These are phyloP conservation scores for Amaurobius ferox DNA, from an alignment of 2,888 invertebrate genomes.

Conservation along the genomic window DNA sequence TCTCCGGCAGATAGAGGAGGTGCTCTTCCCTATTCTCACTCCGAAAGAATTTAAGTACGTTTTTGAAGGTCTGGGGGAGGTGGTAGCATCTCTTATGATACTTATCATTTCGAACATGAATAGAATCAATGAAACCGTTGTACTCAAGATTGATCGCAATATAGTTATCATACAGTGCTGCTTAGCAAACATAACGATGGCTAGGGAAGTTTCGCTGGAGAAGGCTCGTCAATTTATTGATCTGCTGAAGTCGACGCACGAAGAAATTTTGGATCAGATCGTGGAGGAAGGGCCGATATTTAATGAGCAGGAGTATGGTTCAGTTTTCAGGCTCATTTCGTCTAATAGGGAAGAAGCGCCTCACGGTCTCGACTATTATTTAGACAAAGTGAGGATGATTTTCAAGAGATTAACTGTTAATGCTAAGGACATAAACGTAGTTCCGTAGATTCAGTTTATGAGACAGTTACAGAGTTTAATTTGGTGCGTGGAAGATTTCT, in stretches of 20 bases:
- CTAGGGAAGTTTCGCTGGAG: slow-evolving; percentile 89
- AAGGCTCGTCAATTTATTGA: slow-evolving; percentile 93
- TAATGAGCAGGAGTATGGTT: slow-evolving; percentile 28
- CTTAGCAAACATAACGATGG: slow-evolving; percentile 86
- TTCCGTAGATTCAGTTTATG: not conserved
- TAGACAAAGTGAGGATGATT: slow-evolving; percentile 17
- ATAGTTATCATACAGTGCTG: slow-evolving; percentile 90
- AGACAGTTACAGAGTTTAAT: too few relatives aligned
- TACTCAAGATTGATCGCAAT: slow-evolving; percentile 88
- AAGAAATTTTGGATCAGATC: slow-evolving; percentile 44
- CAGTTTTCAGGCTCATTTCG: slow-evolving; percentile 35
- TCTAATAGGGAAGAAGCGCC: not conserved
- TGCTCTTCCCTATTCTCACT: slow-evolving; percentile 83
- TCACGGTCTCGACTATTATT: not conserved
- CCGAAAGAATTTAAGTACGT: slow-evolving; percentile 83
- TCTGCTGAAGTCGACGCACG: slow-evolving; percentile 82
- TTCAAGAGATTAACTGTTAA: slow-evolving; percentile 23
- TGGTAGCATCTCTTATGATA: slow-evolving; percentile 88
- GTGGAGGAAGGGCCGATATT: slow-evolving; percentile 50
- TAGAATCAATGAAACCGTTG: slow-evolving; percentile 87
- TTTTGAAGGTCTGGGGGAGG: slow-evolving; percentile 91
- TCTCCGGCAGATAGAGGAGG: slow-evolving; percentile 86
- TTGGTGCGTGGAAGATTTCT: not conserved
- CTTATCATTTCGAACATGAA: slow-evolving; percentile 88
- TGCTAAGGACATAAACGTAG: not conserved